Conservation (phyloP, 2,888 invertebrate genomes). For the Acleris literana region DNA sequence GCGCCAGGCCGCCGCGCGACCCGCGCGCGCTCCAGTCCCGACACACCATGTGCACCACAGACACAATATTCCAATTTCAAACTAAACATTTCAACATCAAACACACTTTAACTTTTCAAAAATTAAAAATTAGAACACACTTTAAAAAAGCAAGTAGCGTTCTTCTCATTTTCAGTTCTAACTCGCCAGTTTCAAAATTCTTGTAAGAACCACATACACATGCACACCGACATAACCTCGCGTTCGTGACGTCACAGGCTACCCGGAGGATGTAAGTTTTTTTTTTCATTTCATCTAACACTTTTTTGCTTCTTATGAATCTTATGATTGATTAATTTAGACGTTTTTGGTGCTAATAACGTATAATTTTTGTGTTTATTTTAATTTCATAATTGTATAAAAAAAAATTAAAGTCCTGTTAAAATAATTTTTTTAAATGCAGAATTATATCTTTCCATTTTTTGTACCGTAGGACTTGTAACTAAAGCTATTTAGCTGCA, state of each 20-base stretch:
- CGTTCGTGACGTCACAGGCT: constrained; percentile 69
- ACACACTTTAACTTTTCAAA: too few species aligned
- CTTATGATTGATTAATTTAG: neutral
- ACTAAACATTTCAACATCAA: neutral
- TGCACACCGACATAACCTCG: constrained; percentile 37
- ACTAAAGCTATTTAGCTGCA: too few species aligned
- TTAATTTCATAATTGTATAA: too few species aligned
- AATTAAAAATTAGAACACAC: too few species aligned
- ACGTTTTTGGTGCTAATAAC: neutral
- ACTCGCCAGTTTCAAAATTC: constrained; percentile 9
- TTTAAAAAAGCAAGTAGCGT: neutral
- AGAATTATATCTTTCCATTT: too few species aligned
- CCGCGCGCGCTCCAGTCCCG: constrained; percentile 63
- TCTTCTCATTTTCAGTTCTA: neutral
- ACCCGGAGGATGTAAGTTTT: constrained; percentile 67
- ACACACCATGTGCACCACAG: constrained; percentile 39
- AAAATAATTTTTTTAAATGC: too few species aligned
- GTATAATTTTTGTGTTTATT: too few species aligned
- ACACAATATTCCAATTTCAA: constrained; percentile 39
- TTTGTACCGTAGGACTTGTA: too few species aligned
- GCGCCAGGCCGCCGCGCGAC: constrained; percentile 68
- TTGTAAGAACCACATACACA: constrained; percentile 25
- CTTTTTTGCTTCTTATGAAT: constrained; percentile 29
- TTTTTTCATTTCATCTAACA: constrained; percentile 39
- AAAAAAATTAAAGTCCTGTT: too few species aligned